phyloP scores from a whole-genome alignment of 2,797 vertebrate species.

The Poecilia picta region DNA sequence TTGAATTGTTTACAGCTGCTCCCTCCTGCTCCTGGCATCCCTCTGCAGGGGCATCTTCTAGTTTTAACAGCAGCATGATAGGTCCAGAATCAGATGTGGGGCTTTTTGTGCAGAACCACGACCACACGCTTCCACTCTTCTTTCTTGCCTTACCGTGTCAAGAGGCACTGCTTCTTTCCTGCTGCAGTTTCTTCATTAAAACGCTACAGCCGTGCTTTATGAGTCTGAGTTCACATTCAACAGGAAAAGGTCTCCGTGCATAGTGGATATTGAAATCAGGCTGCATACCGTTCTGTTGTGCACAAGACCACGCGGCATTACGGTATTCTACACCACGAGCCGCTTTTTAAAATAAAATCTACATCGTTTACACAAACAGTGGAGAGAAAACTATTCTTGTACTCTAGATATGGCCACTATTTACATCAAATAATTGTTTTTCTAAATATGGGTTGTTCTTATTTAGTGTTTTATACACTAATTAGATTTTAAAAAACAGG shows the following conservation, averaged over 20 bases:
- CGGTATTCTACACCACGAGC: no score
- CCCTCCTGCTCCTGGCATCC: neutral
- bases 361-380: neutral
- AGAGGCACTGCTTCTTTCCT: neutral
- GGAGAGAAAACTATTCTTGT: neutral
- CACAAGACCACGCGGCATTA: no score
- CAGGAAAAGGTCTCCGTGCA: no score
- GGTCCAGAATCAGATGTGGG: neutral
- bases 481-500: neutral
- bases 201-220: neutral
- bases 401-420: neutral
- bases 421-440: neutral
- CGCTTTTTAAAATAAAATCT: no score
- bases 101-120: neutral
- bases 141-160: neutral
- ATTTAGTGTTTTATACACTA: neutral
- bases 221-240: no score
- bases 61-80: neutral
- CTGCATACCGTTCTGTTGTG: no score
- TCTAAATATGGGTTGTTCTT: neutral
- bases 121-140: neutral
- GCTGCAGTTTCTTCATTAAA: neutral
- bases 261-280: no score
- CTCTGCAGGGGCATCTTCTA: neutral
- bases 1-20: neutral